Evolutionary conservation across 2,888 invertebrate species (phyloP).

Genomic region (Xestoiulus laeticollis): DNA sequence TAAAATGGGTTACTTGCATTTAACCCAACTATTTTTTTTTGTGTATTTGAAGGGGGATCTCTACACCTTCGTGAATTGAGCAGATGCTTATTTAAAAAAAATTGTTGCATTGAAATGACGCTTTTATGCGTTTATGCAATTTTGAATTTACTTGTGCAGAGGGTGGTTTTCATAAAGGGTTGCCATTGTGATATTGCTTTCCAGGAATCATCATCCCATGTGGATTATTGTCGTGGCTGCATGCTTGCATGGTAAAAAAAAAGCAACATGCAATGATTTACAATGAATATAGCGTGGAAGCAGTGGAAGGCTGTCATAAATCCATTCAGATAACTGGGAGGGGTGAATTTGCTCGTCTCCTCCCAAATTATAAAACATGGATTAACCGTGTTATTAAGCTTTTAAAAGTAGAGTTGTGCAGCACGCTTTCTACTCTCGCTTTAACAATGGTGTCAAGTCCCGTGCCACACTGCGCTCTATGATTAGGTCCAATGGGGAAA

Average conservation of each 20-base stretch:
- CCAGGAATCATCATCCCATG: not conserved
- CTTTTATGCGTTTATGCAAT: too few relatives aligned
- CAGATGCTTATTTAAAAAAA: too few relatives aligned
- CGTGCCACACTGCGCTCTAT: not conserved
- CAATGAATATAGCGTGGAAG: not conserved
- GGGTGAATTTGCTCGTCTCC: conserved; percentile 36
- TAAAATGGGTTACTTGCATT: too few relatives aligned
- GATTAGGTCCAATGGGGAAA: conserved; percentile 44
- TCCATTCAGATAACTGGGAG: conserved; percentile 34
- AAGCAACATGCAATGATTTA: not conserved
- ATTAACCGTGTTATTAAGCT: conserved; percentile 45
- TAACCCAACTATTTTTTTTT: too few relatives aligned
- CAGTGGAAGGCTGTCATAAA: conserved; percentile 23
- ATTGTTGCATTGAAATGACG: too few relatives aligned
- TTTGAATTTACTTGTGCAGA: too few relatives aligned
- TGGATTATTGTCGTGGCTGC: not conserved
- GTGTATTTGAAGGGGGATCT: too few relatives aligned
- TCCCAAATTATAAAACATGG: conserved; percentile 47
- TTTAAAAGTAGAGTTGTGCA: not conserved
- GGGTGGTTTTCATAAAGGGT: not conserved
- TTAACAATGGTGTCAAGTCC: conserved; percentile 9
- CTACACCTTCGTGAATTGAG: too few relatives aligned
- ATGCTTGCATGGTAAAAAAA: too few relatives aligned
- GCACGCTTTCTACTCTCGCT: conserved; percentile 19
- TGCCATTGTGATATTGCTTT: not conserved